Evolutionary conservation across 2,113 vertebrate genomes (phyloP), one percentile per base, ranked within the genome.

Genomic region (Oreochromis aureus): DNA sequence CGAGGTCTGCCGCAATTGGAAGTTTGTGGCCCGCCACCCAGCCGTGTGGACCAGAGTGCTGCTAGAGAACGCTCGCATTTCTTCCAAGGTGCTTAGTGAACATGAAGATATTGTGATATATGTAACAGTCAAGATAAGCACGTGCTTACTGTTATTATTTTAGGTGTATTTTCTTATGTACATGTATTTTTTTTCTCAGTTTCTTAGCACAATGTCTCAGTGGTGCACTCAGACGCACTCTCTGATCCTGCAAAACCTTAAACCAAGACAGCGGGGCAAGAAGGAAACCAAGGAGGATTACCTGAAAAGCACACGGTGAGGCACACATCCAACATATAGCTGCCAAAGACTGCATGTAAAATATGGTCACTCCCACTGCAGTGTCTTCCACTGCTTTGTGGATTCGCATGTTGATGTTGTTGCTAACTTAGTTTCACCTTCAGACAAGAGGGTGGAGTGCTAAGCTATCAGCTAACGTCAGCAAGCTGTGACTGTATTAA

Each of bases 141-240:
- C 11, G 18, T 16, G 19, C 3, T 4, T 18, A 61, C 44, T 71
- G 12, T 71, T 16, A 22, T 39, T 27, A 10, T 27, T 34, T 19
- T 32, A 19, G 46, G 10, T 44, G 12, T 15, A 24, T 78, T 56
- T 84, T 51, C 32, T 58, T 82, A 80, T 88, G 9, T 36, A 6
- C 34, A 0, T 83, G 27, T 76, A 76, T 86, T 82, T 85, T 82
- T 9, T 83, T 11, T 80, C 69, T 10, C 80, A 99, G 98, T 99
- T 99, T 93, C 95, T 99, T 94, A 95, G 96, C 80, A 99, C 98
- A 89, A 91, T 99, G 92, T 98, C 98, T 55, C 99, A 99, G 93
- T 99, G 99, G 99, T 99, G 99, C 95, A 99, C 98, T 16, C 99
- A 99, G 96, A 99, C 98, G 2, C 99, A 99, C 90, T 99, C 99